Percentiles rank a stretch among this genome's conserved stretches.
Conservation (phyloP, 2,888 invertebrate species). For the Allygus modestus region DNA sequence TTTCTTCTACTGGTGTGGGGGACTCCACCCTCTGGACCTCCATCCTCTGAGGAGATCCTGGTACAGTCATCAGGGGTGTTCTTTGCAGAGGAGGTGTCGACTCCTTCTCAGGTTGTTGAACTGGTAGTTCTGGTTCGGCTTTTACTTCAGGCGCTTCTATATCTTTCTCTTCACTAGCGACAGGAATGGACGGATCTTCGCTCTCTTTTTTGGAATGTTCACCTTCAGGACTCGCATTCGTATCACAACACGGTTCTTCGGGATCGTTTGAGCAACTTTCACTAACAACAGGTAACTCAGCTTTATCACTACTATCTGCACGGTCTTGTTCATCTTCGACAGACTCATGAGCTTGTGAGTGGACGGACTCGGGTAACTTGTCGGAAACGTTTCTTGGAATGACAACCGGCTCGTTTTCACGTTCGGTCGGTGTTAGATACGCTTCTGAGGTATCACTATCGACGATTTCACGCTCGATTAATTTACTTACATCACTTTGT, state of each 20-base stretch:
- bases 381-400: constrained; percentile 63
- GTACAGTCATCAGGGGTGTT: constrained; percentile 24
- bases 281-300: constrained; percentile 66
- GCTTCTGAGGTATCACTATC: constrained; percentile 84
- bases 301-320: constrained; percentile 57
- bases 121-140: constrained; percentile 75
- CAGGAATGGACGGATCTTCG: constrained; percentile 65
- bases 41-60: constrained; percentile 17
- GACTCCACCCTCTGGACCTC: neutral
- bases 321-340: constrained; percentile 37
- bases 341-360: constrained; percentile 64
- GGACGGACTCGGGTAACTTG: constrained; percentile 68
- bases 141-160: constrained; percentile 68
- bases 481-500: constrained; percentile 60
- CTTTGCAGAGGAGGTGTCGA: constrained; percentile 68
- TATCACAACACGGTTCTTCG: constrained; percentile 67
- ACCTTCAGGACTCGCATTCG: constrained; percentile 58
- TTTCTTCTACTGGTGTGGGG: constrained; percentile 15
- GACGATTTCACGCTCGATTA: constrained; percentile 79
- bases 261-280: constrained; percentile 72
- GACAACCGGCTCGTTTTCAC: constrained; percentile 69
- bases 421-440: constrained; percentile 83
- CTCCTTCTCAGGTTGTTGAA: constrained; percentile 70
- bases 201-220: constrained; percentile 57
- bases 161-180: constrained; percentile 11